Percentiles rank a stretch among this genome's conserved stretches.
Conservation (phyloP, 2,888 invertebrate genomes). For the Epistrophe eligans region DNA sequence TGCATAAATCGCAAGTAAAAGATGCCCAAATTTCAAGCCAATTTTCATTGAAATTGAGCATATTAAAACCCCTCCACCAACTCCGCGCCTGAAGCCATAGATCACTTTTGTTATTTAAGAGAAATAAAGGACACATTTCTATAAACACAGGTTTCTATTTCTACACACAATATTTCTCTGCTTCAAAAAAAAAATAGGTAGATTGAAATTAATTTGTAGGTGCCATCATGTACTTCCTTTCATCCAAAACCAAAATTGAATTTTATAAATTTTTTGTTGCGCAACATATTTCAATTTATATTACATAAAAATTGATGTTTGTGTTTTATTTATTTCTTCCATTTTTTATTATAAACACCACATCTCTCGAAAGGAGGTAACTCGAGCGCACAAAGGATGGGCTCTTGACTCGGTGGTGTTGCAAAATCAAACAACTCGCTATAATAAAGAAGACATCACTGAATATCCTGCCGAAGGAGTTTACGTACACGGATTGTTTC, state of each 20-base stretch:
- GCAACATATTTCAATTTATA: constrained; percentile 62
- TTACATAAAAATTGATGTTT: background rate
- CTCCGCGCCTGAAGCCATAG: background rate
- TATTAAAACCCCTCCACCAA: too few relatives aligned
- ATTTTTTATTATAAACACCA: background rate
- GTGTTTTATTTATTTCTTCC: constrained; percentile 25
- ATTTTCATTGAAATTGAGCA: too few relatives aligned
- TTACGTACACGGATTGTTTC: constrained; percentile 94
- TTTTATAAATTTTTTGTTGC: constrained; percentile 40
- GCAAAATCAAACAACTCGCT: constrained; percentile 95
- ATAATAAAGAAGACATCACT: constrained; percentile 94
- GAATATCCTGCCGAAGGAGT: constrained; percentile 96
- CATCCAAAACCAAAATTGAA: constrained; percentile 19
- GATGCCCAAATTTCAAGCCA: too few relatives aligned
- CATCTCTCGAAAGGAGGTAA: constrained; percentile 90
- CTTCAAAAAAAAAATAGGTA: background rate
- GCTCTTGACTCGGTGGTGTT: constrained; percentile 97
- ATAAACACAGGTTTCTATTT: background rate
- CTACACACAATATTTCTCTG: background rate
- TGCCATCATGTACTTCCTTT: background rate
- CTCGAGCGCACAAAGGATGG: constrained; percentile 98
- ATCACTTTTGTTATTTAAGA: background rate
- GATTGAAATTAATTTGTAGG: background rate
- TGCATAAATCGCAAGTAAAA: too few relatives aligned
- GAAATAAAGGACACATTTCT: background rate